Conservation (phyloP, 2,113 vertebrate genomes). For the Phoenicopterus ruber region DNA sequence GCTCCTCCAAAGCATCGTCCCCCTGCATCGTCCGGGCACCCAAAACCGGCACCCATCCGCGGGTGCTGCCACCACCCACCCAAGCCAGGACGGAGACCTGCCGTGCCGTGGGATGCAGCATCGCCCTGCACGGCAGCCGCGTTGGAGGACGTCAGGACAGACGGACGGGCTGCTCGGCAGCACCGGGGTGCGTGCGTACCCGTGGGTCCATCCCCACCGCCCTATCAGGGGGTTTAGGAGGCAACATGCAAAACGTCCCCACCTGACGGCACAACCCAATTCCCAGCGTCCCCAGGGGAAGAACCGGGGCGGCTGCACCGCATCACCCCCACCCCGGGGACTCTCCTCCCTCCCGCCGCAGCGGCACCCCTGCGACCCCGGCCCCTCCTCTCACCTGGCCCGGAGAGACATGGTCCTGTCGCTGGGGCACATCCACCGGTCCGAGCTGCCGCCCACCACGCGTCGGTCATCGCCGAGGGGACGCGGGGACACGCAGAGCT, state of each 20-base stretch:
- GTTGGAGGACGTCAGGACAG: not conserved
- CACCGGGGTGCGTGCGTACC: fast-evolving
- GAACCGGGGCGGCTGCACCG: fast-evolving
- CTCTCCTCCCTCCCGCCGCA: not conserved
- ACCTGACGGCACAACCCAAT: fast-evolving
- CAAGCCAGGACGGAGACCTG: fast-evolving
- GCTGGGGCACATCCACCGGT: constrained; percentile 83
- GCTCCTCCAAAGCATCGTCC: too few relatives aligned
- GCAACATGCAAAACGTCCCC: fast-evolving
- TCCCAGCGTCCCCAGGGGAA: fast-evolving
- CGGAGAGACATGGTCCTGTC: constrained; percentile 82
- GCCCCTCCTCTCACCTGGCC: constrained; percentile 74
- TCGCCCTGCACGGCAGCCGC: fast-evolving
- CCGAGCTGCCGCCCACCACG: constrained; percentile 81
- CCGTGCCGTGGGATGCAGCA: fast-evolving
- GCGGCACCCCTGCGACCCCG: fast-evolving
- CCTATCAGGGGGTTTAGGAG: not conserved
- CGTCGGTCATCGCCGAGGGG: constrained; percentile 81
- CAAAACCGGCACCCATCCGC: not conserved
- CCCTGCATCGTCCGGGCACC: fast-evolving
- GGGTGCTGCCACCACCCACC: not conserved
- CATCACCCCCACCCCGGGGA: not conserved
- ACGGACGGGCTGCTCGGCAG: fast-evolving
- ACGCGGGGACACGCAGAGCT: not conserved
- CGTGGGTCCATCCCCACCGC: not conserved